Evolutionary conservation across 2,797 vertebrate species (phyloP), one percentile per base, ranked within the genome.

Genomic region (Bufotes viridis): DNA sequence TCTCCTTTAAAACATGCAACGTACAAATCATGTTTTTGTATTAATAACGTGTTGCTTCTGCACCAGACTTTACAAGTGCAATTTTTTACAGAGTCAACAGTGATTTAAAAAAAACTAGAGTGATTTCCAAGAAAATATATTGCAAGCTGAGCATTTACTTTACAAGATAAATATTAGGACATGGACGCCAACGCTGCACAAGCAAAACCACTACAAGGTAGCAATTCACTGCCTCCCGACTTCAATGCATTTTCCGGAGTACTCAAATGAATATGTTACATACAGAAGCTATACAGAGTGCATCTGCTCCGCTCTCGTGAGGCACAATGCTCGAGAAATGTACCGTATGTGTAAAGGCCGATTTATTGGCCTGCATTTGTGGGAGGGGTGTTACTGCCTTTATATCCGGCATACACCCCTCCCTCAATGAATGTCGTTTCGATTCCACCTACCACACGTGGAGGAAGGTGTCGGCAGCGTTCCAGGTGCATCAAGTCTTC

Each of bases 151-250:
- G 65, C 51, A 26, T 20, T 53, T 70, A 26, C 18, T 22, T 18
- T 24, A 83, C 34, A 42, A 57, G 65, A 83, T 55, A 57, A 83
- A 83, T 83, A 70, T 83, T 83, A 55, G 24, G n/a, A 70, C 65
- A 83, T 57, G 70, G 61, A 70, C 49, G 81, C 65, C 81, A 70
- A 55, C 65, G 67, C 81, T 55, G 81, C 81, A 70, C 57, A 83
- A 70, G 24, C 14, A 70, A 51, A 83, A 63, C 81, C 57, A 65
- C 81, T 51, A 70, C 61, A 26, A 55, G 24, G 51, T 18, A 70
- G 51, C 70, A 55, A 83, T 70, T 69, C 55, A 70, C n/a, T 70
- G 65, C 24, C 20, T 83, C 80, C 51, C 17, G 12, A 67, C 55
- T 20, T 69, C 80, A 65, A 11, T 63, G 53, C 51, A 24, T 82